Evolutionary conservation across 2,113 vertebrate genomes (phyloP), one percentile per base, ranked within the genome.

Genomic region (Otis tarda): DNA sequence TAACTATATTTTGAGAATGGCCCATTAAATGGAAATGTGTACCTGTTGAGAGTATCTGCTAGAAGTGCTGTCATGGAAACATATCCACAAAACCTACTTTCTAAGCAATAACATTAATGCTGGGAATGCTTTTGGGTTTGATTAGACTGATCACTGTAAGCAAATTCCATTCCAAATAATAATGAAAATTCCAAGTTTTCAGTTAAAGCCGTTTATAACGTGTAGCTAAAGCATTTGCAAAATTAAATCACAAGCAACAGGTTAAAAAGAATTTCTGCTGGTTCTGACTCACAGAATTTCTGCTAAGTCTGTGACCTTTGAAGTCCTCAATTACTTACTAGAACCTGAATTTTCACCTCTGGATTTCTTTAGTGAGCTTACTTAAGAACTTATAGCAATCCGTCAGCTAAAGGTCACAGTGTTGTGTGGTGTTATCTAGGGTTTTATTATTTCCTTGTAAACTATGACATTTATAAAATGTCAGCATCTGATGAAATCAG

Each of bases 391-490:
- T 87, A 43, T 52, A 97, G 90, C 96, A 96, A 74, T 97, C 89
- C 92, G 80, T 94, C 71, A 97, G 94, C 73, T 93, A 97, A 98
- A 98, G 98, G 96, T 98, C 97, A 97, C 4, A 6, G 52, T 97
- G 83, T 82, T 97, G 79, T 97, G 81, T 82, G 89, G 50, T 97
- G 94, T 97, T 97, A 95, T 95, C 92, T 78, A 77, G 41, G 68
- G 73, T 98, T 97, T 98, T 97, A 97, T 98, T 97, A 97, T 97
- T 97, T 97, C 83, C 86, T 96, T 63, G 67, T 97, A 97, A 98
- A 97, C 97, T 96, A 96, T 97, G 97, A 97, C 97, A 97, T 98
- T 97, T 98, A 90, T 75, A 81, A 98, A 98, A 97, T 97, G 97
- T 97, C 97, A 97, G 89, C 64, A 84, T 68, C 92, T 85, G 82